phyloP scores from a whole-genome alignment of 2,888 invertebrate species.

The Hetaerina titia region DNA sequence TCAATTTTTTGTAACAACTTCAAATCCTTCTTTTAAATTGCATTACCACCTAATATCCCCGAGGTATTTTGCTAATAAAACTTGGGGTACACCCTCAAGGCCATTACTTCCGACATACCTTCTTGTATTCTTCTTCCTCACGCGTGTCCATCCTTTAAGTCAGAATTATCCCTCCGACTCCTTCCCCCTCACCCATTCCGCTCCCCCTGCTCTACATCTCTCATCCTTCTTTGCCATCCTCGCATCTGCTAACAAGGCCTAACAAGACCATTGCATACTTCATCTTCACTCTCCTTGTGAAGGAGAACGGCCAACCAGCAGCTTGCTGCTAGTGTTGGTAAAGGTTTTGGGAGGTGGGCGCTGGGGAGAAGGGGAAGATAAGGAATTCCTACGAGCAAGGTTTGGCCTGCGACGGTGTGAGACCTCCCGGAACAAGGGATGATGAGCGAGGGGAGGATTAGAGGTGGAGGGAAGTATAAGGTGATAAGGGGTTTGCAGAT shows the following conservation, averaged over 20 bases:
- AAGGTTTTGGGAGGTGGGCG: neutral
- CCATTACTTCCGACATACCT: neutral
- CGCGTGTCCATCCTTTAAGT: neutral
- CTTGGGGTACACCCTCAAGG: neutral
- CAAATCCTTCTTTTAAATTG: neutral
- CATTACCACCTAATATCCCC: neutral
- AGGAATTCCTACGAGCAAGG: slow-evolving; percentile 24
- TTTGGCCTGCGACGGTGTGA: neutral
- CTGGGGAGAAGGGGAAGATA: neutral
- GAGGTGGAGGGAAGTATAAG: neutral
- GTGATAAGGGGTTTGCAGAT: slow-evolving; percentile 13
- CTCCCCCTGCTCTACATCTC: neutral
- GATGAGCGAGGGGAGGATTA: neutral
- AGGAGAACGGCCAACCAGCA: neutral
- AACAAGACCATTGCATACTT: slow-evolving; percentile 46
- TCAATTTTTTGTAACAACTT: neutral
- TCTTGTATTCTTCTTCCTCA: neutral
- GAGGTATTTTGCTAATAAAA: neutral
- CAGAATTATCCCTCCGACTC: slow-evolving; percentile 11
- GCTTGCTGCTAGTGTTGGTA: neutral
- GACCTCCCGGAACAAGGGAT: neutral
- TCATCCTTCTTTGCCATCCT: neutral
- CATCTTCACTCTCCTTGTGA: neutral
- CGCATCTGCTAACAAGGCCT: neutral
- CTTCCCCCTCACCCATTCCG: neutral